A percentile compares a stretch with the other conserved stretches of the same genome.
Conservation (phyloP, 2,797 vertebrate genomes). For the Microctenopoma steveboyesi region DNA sequence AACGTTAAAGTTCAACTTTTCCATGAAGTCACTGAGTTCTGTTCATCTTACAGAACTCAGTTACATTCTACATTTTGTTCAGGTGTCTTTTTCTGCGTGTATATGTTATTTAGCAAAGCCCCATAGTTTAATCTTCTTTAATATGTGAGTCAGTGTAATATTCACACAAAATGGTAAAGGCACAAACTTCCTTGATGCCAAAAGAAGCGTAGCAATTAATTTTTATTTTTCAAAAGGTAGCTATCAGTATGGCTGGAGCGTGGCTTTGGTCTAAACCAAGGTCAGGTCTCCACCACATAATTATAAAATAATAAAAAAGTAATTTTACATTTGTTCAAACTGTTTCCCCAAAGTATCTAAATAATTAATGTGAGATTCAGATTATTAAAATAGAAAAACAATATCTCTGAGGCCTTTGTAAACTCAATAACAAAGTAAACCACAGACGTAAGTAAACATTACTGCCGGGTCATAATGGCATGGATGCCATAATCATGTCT, state of each 20-base stretch:
- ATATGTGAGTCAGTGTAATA: too few relatives aligned
- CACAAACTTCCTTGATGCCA: background rate
- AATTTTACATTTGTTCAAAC: slow-evolving; percentile 25
- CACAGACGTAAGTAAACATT: too few relatives aligned
- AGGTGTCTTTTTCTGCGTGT: too few relatives aligned
- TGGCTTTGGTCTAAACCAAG: background rate
- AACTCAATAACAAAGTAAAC: background rate
- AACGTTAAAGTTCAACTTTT: too few relatives aligned
- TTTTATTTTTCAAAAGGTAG: background rate
- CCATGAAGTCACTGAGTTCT: too few relatives aligned
- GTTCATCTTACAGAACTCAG: too few relatives aligned
- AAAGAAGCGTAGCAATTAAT: background rate
- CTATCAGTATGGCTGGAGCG: slow-evolving; percentile 2
- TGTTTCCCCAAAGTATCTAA: background rate
- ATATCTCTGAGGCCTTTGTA: slow-evolving; percentile 2
- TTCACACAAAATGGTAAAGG: background rate
- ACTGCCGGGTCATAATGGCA: too few relatives aligned
- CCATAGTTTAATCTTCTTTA: too few relatives aligned
- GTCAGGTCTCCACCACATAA: slow-evolving; percentile 1
- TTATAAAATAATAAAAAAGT: background rate
- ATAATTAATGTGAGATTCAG: slow-evolving; percentile 16
- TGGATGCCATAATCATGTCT: too few relatives aligned
- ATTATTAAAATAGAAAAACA: slow-evolving; percentile 3
- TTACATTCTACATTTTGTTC: too few relatives aligned
- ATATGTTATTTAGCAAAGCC: too few relatives aligned